Evolutionary conservation across 1,140 invertebrate genomes (phyloP).

Genomic region (Latrodectus geometricus): DNA sequence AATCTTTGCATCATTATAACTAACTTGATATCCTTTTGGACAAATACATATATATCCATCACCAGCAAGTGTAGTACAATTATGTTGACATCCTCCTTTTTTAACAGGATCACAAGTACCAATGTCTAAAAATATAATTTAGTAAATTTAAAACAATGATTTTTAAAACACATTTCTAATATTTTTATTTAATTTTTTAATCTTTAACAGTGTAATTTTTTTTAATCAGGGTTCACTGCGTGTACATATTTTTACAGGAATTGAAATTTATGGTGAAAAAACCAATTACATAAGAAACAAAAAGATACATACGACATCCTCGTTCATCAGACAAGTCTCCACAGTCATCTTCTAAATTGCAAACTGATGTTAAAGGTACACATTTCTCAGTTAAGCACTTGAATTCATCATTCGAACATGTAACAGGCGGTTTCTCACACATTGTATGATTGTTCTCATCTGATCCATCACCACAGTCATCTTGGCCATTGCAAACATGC

Average conservation of each 20-base stretch:
- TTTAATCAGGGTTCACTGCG: too few relatives aligned
- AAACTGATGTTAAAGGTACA: conserved; percentile 82
- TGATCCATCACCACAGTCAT: conserved; percentile 93
- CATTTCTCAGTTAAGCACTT: conserved; percentile 93
- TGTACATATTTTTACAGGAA: too few relatives aligned
- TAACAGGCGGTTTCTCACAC: conserved; percentile 77
- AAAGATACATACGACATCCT: conserved; percentile 69
- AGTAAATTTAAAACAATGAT: too few relatives aligned
- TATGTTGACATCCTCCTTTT: conserved; percentile 93
- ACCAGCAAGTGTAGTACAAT: conserved; percentile 84
- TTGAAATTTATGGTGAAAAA: too few relatives aligned
- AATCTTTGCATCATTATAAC: conserved; percentile 71
- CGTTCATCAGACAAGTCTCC: conserved; percentile 70
- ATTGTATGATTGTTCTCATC: conserved; percentile 94
- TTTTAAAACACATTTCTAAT: neutral
- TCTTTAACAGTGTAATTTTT: too few relatives aligned
- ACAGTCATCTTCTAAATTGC: conserved; percentile 81
- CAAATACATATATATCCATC: conserved; percentile 89
- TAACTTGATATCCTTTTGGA: conserved; percentile 85
- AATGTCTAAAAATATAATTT: conserved; percentile 70
- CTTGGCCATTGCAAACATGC: conserved; percentile 85
- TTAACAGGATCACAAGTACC: conserved; percentile 79
- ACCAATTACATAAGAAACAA: too few relatives aligned
- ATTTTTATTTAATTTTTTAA: neutral
- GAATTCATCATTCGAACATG: conserved; percentile 85